phyloP scores from a whole-genome alignment of 2,888 invertebrate species.

The Rhorus exstirpatorius region DNA sequence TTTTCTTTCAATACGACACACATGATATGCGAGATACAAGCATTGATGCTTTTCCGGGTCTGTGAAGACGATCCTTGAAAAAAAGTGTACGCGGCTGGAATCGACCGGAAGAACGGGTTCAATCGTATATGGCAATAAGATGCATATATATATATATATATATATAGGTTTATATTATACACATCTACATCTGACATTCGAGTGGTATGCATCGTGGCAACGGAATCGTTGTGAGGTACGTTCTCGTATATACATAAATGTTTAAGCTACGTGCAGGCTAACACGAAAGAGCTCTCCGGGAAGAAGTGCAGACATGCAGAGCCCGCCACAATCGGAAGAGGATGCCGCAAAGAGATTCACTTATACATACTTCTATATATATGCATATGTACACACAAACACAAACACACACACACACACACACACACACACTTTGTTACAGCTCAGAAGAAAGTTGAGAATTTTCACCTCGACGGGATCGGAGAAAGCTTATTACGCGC shows the following conservation, averaged over 20 bases:
- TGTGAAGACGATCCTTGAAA: slow-evolving; percentile 6
- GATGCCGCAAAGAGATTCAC: slow-evolving; percentile 40
- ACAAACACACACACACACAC: slow-evolving; percentile 1
- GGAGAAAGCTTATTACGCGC: slow-evolving; percentile 75
- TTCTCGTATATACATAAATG: slow-evolving; percentile 4
- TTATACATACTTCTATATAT: neutral
- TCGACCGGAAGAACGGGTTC: slow-evolving; percentile 52
- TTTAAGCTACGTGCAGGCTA: slow-evolving; percentile 42
- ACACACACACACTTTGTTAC: slow-evolving; percentile 27
- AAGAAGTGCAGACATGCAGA: slow-evolving; percentile 24
- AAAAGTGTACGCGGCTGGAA: slow-evolving; percentile 8
- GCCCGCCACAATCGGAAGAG: slow-evolving; percentile 64
- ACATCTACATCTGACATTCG: neutral
- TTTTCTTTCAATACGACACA: no score
- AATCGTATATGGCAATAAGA: slow-evolving; percentile 24
- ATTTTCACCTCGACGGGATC: slow-evolving; percentile 73
- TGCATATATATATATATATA: neutral
- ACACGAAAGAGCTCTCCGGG: slow-evolving; percentile 34
- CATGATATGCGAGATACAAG: no score
- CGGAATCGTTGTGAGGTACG: slow-evolving; percentile 5
- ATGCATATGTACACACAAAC: no score
- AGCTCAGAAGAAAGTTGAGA: slow-evolving; percentile 73
- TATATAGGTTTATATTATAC: no score
- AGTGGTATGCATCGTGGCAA: slow-evolving; percentile 23
- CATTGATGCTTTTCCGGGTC: slow-evolving; percentile 30